These are phyloP conservation scores for Harmothoe impar DNA, from an alignment of 2,888 invertebrate species.

Conservation along the genomic window DNA sequence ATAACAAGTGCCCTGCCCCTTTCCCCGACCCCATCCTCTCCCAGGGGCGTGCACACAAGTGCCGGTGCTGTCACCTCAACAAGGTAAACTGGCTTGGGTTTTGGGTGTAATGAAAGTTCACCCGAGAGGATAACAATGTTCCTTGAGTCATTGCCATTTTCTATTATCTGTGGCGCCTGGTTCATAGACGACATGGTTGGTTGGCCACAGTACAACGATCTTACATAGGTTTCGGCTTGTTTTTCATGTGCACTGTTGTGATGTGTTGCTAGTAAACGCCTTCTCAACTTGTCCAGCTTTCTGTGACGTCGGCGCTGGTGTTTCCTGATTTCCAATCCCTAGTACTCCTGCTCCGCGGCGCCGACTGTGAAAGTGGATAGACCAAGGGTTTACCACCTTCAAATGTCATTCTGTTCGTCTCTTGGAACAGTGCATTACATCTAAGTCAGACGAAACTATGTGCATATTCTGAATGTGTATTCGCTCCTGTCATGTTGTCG, in stretches of 20 bases:
- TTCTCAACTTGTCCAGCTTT: slow-evolving; percentile 1
- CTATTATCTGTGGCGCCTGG: not conserved
- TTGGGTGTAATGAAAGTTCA: slow-evolving; percentile 63
- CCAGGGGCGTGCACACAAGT: slow-evolving; percentile 35
- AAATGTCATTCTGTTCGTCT: not conserved
- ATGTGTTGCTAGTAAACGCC: not conserved
- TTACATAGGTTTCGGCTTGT: slow-evolving; percentile 39
- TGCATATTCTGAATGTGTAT: not conserved
- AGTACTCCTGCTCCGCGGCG: not conserved
- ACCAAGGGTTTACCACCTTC: not conserved
- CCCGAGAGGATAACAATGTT: slow-evolving; percentile 47
- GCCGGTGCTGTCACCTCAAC: slow-evolving; percentile 57
- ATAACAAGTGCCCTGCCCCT: slow-evolving; percentile 38
- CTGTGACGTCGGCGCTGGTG: not conserved
- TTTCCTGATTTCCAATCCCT: not conserved
- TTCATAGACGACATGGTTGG: not conserved
- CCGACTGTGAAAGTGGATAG: not conserved
- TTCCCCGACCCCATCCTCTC: slow-evolving; percentile 19
- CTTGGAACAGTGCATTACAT: not conserved
- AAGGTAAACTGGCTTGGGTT: slow-evolving; percentile 55
- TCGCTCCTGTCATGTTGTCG: slow-evolving; percentile 47
- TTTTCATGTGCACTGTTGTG: not conserved
- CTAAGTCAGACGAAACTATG: not conserved
- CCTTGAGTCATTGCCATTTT: not conserved
- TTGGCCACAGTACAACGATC: not conserved